phyloP scores from a whole-genome alignment of 1,140 invertebrate genomes.

The Diorhabda elongata region DNA sequence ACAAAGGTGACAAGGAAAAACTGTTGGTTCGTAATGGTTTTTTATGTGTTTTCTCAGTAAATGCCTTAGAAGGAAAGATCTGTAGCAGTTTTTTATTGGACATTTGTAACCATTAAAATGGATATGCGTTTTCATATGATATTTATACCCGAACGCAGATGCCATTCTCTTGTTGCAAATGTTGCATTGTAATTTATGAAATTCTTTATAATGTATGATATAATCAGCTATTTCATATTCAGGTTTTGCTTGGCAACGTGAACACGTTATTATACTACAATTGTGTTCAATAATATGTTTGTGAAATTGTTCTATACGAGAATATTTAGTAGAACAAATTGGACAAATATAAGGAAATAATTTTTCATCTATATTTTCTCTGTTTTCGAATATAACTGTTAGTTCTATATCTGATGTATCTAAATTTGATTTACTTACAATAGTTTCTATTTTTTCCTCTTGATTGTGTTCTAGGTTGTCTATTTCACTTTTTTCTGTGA shows the following conservation, averaged over 20 bases:
- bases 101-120: constrained; percentile 7
- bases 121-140: constrained; percentile 6
- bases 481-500: too few relatives aligned
- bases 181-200: constrained; percentile 10
- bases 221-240: constrained; percentile 6
- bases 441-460: too few relatives aligned
- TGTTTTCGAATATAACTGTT: background rate
- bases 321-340: background rate
- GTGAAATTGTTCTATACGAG: background rate
- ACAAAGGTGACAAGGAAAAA: background rate
- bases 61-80: constrained; percentile 1
- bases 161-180: constrained; percentile 8
- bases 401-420: background rate
- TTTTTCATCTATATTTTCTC: background rate
- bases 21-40: background rate
- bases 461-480: too few relatives aligned
- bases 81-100: constrained; percentile 2
- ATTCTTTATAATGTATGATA: constrained; percentile 1
- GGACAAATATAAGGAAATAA: constrained; percentile 3
- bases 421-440: background rate
- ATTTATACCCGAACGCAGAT: constrained; percentile 2
- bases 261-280: background rate
- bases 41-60: constrained; percentile 3
- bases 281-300: constrained; percentile 2
- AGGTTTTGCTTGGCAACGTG: background rate